Evolutionary conservation across 2,797 vertebrate species (phyloP).

Genomic region (Ceryle rudis): DNA sequence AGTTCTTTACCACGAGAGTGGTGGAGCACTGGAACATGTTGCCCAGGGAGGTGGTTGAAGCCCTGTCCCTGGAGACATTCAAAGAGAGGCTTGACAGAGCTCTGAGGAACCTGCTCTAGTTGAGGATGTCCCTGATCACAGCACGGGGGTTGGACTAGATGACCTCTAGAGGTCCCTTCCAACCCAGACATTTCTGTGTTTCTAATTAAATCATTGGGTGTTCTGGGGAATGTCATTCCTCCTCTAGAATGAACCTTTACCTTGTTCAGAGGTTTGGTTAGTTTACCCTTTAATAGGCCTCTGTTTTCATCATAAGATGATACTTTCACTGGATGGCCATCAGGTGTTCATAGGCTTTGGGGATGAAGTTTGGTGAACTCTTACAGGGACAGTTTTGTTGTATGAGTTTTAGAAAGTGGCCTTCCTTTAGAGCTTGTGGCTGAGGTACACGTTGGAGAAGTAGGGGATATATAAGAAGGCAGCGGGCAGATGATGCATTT

Average conservation of each 20-base stretch:
- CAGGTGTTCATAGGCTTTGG: not conserved
- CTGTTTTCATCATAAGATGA: not conserved
- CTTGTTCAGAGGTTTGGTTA: not conserved
- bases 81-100: no score
- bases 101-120: no score
- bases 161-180: no score
- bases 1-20: no score
- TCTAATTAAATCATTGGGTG: not conserved
- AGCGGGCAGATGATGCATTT: not conserved
- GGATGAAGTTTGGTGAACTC: not conserved
- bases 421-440: not conserved
- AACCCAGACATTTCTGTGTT: no score
- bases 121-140: no score
- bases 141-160: no score
- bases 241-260: not conserved
- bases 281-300: not conserved
- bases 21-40: no score
- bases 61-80: no score
- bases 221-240: not conserved
- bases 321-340: not conserved
- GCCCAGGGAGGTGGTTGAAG: no score
- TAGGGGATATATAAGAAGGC: fast-evolving
- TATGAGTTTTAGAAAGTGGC: not conserved
- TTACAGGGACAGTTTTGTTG: not conserved
- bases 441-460: not conserved